A percentile compares a stretch with the other conserved stretches of the same genome.
Evolutionary conservation across 2,113 vertebrate species (phyloP).

Genomic region (Percina caprodes): DNA sequence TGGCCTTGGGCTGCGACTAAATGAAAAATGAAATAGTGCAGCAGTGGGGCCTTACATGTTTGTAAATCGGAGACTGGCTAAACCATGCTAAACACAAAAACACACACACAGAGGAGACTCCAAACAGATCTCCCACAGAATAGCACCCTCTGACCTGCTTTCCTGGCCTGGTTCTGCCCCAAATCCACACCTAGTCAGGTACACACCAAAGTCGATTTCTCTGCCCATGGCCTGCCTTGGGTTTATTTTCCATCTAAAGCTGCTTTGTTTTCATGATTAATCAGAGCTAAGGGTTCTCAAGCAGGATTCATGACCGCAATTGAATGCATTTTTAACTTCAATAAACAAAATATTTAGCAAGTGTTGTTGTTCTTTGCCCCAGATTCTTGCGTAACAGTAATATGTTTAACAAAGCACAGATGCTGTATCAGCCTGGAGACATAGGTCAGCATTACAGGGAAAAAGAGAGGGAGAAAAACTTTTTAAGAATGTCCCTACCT

Average conservation of each 20-base stretch:
- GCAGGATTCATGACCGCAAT: conserved; percentile 55
- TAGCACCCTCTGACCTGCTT: conserved; percentile 75
- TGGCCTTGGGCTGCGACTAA: conserved; percentile 79
- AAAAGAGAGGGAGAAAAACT: conserved; percentile 44
- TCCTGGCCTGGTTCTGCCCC: conserved; percentile 48
- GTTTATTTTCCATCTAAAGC: conserved; percentile 66
- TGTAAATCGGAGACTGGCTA: conserved; percentile 78
- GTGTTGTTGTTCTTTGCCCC: conserved; percentile 75
- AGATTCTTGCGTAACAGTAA: conserved; percentile 78
- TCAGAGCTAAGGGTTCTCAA: conserved; percentile 57
- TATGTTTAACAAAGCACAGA: conserved; percentile 81
- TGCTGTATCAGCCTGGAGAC: conserved; percentile 77
- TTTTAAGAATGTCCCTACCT: conserved; percentile 64
- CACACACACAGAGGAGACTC: conserved; percentile 66
- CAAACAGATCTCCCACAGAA: conserved; percentile 71
- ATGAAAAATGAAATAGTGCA: conserved; percentile 80
- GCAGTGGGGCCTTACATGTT: conserved; percentile 78
- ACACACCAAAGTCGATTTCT: conserved; percentile 53
- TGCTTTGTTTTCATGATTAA: conserved; percentile 69
- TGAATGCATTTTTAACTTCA: conserved; percentile 74
- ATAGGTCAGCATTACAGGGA: conserved; percentile 65
- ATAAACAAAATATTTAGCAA: conserved; percentile 79
- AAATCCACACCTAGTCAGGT: conserved; percentile 61
- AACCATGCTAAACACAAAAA: conserved; percentile 73
- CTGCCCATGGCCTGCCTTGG: conserved; percentile 27